Base-by-base conservation (phyloP, 1,140 invertebrate species). In the Thaumatotibia leucotreta region DNA sequence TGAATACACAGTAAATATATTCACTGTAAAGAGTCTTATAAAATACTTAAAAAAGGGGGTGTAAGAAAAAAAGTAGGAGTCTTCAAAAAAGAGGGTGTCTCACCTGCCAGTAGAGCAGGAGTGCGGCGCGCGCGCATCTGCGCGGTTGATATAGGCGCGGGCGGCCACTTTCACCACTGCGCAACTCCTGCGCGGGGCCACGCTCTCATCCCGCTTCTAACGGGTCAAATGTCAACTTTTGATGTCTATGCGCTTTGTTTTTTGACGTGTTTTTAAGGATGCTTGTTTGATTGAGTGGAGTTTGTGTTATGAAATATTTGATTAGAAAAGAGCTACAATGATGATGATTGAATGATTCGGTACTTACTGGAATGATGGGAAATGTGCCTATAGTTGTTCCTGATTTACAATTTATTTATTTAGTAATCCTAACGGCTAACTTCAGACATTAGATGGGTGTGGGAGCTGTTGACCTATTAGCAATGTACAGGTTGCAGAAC, bases 161-260 rank as follows among this genome's bases (percentile, higher is more conserved):
- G 4, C 75, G 74, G 27, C 50, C 62, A 84, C 84, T 87, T 89
- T 87, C 86, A 86, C 84, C 76, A 54, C 52, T 80, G 75, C 79
- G 77, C 80, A 79, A 81, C 66, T 78, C 81, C 82, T 76, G 75
- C 66, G 63, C 63, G 68, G 64, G 66, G 75, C 80, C 77, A 84
- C 64, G 62, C 63, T 64, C 72, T 68, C 72, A 75, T 77, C 70
- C 50, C 27, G 14, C 14, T 39, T 39, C 39, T 49, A n/a, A 27
- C 11, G 14, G 52, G 52, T 58, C 52, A 58, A 58, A 58, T 58
- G 52, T 58, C 52, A 58, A 58, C 11, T 58, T 14, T 58, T 11
- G 8, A 2, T 17, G 5, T 9, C 5, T 24, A 22, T 23, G 24
- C 14, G 33, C 9, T 52, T 24, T 54, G 50, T 24, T n/a, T 4